Evolutionary conservation across 2,888 invertebrate genomes (phyloP).

Genomic region (Rhagium mordax): DNA sequence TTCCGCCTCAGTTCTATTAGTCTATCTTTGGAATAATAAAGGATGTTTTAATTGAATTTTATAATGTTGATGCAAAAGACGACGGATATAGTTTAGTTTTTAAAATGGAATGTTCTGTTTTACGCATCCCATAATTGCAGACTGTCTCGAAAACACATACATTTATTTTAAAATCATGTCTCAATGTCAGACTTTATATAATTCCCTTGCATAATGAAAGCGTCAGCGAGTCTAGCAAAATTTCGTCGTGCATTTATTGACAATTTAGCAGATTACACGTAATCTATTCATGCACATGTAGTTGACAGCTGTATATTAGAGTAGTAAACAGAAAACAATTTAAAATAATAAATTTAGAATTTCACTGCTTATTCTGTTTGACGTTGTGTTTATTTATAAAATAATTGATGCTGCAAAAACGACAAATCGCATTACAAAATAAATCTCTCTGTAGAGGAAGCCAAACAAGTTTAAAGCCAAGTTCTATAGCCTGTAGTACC

Average conservation of each 20-base stretch:
- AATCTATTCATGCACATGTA: neutral
- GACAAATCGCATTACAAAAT: neutral
- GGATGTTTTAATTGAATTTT: no score
- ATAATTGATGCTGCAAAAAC: neutral
- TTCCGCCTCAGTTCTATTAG: no score
- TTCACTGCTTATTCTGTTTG: neutral
- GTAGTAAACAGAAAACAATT: neutral
- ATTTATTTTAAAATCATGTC: no score
- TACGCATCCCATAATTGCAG: no score
- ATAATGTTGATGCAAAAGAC: no score
- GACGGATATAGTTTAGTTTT: no score
- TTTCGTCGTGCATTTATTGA: neutral
- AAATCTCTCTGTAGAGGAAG: neutral
- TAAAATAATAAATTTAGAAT: neutral
- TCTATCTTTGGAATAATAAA: no score
- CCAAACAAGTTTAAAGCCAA: neutral
- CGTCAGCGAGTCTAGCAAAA: neutral
- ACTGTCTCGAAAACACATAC: no score
- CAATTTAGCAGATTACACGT: no score
- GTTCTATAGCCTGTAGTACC: neutral
- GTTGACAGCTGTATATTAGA: neutral
- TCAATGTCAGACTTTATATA: no score
- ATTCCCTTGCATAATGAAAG: neutral
- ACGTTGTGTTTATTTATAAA: neutral
- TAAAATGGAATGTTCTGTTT: no score